Percentiles rank a stretch among this genome's conserved stretches.
Evolutionary conservation across 2,888 invertebrate genomes (phyloP).

Genomic region (Aradus depressus): DNA sequence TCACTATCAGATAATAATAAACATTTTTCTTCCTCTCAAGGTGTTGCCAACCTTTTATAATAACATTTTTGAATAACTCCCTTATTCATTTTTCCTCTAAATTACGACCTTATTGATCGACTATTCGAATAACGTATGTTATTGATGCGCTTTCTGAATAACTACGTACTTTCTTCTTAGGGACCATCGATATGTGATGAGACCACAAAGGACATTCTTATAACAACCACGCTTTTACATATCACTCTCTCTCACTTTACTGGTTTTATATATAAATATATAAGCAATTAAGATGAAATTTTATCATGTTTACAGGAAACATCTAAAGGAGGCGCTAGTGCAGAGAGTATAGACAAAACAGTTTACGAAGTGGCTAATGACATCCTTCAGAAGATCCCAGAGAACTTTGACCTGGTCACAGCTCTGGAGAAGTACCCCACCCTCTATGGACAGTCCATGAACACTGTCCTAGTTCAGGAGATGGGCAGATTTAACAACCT

Average conservation of each 20-base stretch:
- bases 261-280: not conserved
- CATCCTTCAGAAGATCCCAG: slow-evolving; percentile 52
- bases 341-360: slow-evolving; percentile 63
- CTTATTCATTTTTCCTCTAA: too few species aligned
- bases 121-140: too few species aligned
- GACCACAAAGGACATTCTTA: too few species aligned
- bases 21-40: too few species aligned
- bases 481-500: slow-evolving; percentile 65
- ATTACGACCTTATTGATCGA: too few species aligned
- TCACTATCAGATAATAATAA: too few species aligned
- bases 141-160: too few species aligned
- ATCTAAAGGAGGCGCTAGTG: slow-evolving; percentile 46
- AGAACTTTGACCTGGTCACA: slow-evolving; percentile 39
- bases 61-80: too few species aligned
- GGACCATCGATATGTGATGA: too few species aligned
- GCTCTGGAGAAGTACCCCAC: slow-evolving; percentile 60
- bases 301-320: slow-evolving; percentile 44
- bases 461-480: slow-evolving; percentile 80
- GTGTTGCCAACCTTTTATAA: too few species aligned
- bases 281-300: not conserved
- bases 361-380: slow-evolving; percentile 64
- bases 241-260: not conserved
- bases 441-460: slow-evolving; percentile 74
- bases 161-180: too few species aligned
- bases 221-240: not conserved